Evolutionary conservation across 30 jellyfish, hydroid and myxozoan species (phyloP).

Genomic region (Hydra vulgaris): DNA sequence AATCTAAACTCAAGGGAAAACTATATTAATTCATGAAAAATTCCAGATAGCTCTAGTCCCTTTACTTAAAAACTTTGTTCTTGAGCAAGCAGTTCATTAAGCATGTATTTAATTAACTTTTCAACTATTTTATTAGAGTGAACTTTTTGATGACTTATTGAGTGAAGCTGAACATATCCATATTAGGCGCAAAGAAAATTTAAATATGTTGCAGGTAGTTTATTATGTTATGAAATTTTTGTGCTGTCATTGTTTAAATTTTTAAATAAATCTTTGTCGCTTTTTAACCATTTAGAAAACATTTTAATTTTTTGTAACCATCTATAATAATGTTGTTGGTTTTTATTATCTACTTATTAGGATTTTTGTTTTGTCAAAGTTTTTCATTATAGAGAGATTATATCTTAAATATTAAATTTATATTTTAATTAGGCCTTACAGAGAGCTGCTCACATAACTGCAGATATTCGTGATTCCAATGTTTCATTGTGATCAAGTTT

Average conservation of each 20-base stretch:
- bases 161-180: constrained; percentile 90
- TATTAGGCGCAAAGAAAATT: constrained; percentile 72
- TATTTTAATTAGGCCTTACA: constrained; percentile 69
- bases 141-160: constrained; percentile 62
- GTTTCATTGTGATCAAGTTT: constrained; percentile 24
- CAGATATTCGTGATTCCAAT: constrained; percentile 93
- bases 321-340: too few species aligned
- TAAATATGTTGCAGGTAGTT: constrained; percentile 83
- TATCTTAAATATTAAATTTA: neutral
- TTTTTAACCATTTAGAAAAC: too few species aligned
- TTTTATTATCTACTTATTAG: neutral
- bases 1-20: too few species aligned
- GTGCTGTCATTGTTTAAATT: neutral
- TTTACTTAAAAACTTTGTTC: too few species aligned
- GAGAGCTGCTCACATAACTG: constrained; percentile 94
- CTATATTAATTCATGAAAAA: too few species aligned
- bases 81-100: too few species aligned
- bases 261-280: too few species aligned
- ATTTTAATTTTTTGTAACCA: too few species aligned
- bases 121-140: constrained; percentile 47
- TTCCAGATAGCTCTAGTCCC: too few species aligned
- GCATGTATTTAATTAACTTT: too few species aligned
- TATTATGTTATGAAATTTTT: neutral
- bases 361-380: too few species aligned
- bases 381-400: too few species aligned